These are phyloP conservation scores for Bhutanitis thaidina DNA, from an alignment of 2,888 invertebrate species.

Conservation along the genomic window DNA sequence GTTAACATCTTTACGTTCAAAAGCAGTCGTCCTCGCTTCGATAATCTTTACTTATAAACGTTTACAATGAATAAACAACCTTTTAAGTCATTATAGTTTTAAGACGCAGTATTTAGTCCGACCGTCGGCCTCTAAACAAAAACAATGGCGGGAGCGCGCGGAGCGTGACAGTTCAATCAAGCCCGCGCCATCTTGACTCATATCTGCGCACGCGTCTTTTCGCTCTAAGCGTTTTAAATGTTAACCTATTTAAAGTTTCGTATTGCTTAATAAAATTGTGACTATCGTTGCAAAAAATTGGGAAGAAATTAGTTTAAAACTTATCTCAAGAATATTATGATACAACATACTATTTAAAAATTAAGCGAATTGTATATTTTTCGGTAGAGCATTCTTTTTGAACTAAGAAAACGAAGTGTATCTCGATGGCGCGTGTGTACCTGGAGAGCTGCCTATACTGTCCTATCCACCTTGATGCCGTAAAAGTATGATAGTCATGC, in stretches of 20 bases:
- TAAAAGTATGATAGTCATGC: too few relatives aligned
- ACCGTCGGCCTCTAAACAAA: conserved; percentile 8
- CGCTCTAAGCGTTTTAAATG: not conserved
- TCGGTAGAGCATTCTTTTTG: too few relatives aligned
- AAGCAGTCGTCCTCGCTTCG: not conserved
- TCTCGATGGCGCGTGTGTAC: too few relatives aligned
- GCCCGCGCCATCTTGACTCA: conserved; percentile 11
- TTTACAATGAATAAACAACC: not conserved
- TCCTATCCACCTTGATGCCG: too few relatives aligned
- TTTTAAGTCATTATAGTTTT: not conserved
- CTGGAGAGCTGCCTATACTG: too few relatives aligned
- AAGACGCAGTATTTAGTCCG: not conserved
- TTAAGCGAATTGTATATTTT: too few relatives aligned
- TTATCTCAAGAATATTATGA: too few relatives aligned
- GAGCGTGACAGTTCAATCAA: conserved; percentile 13
- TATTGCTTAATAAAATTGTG: not conserved
- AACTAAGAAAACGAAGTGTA: too few relatives aligned
- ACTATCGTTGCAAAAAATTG: too few relatives aligned
- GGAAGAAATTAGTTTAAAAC: too few relatives aligned
- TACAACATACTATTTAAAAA: too few relatives aligned
- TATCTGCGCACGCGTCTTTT: conserved; percentile 13
- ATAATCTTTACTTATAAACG: not conserved
- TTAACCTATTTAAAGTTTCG: not conserved
- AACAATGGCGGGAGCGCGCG: conserved; percentile 12
- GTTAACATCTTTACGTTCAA: not conserved